Evolutionary conservation across 2,888 invertebrate species (phyloP), one percentile per base, ranked within the genome.

Genomic region (Loripinus fragilis): DNA sequence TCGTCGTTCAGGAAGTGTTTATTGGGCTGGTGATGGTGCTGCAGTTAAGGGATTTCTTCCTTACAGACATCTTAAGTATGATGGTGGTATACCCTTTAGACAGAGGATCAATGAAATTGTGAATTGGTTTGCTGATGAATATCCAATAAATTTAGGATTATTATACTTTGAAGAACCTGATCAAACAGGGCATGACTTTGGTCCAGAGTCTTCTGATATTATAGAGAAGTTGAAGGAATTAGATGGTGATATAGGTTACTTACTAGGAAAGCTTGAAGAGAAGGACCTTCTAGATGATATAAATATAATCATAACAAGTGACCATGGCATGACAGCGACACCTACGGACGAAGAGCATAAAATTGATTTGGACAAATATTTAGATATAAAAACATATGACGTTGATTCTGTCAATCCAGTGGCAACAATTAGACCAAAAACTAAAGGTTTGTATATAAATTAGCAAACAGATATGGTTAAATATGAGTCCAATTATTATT

Each of bases 81-180:
- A 82, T 87, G 77, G 87, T 8, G 86, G 38, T 42, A 64, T 94
- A 5, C 90, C 81, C 38, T 86, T 88, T 71, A 71, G 88, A 74
- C 83, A 85, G 2, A 83, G 89, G 66, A 77, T 90, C 12, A 90
- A 93, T 50, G 88, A 72, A 15, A 76, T 92, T 0, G 73, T 93
- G 8, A 75, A 87, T 7, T 93, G 93, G 93, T 92, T 93, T 75
- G 78, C 86, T 17, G 81, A 87, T 41, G 67, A 90, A 28, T 95
- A 94, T 72, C 96, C 96, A 12, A 95, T 96, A 0, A 96, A 96
- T 93, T 93, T 96, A 71, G 95, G 96, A 0, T 94, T 96, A 93
- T 74, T 96, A 55, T 96, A 96, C 89, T 95, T 96, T 87, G 95
- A 96, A 86, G 95, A 96, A 87, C 96, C 96, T 0, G 97, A 96